These are phyloP conservation scores for Cirrhinus mrigala DNA, from an alignment of 2,797 vertebrate genomes.

Conservation along the genomic window DNA sequence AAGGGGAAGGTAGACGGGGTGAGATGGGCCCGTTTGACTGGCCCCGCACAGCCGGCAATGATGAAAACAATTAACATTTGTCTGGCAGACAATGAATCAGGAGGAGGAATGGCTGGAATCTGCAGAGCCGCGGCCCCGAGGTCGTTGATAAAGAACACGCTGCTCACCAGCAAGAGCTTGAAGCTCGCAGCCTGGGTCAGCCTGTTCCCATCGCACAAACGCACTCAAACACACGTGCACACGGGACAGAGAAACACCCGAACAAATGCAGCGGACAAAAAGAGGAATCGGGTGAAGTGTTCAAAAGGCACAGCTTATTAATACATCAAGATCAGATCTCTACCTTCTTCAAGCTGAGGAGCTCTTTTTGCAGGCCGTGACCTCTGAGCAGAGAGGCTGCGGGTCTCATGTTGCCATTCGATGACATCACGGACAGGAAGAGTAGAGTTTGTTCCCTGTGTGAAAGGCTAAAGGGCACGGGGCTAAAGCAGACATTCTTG, in stretches of 20 bases:
- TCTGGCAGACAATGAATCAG: slow-evolving; percentile 91
- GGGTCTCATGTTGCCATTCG: slow-evolving; percentile 25
- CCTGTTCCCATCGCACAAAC: slow-evolving; percentile 83
- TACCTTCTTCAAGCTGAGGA: slow-evolving; percentile 1
- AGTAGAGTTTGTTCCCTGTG: slow-evolving; percentile 55
- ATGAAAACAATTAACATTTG: slow-evolving; percentile 96
- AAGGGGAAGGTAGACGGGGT: slow-evolving; percentile 79
- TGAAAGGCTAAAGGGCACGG: slow-evolving; percentile 51
- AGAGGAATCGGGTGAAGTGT: background rate
- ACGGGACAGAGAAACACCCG: slow-evolving; percentile 24
- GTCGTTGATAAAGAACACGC: slow-evolving; percentile 83
- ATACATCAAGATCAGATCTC: background rate
- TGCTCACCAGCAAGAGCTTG: slow-evolving; percentile 77
- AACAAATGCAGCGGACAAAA: background rate
- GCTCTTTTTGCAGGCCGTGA: slow-evolving; percentile 14
- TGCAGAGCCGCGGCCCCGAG: slow-evolving; percentile 77
- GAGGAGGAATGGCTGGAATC: slow-evolving; percentile 89
- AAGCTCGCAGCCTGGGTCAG: slow-evolving; percentile 81
- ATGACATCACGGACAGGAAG: slow-evolving; percentile 60
- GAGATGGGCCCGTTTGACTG: slow-evolving; percentile 76
- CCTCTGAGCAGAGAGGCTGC: slow-evolving; percentile 17
- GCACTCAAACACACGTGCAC: slow-evolving; percentile 44
- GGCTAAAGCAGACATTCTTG: slow-evolving; percentile 59
- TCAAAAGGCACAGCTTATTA: background rate
- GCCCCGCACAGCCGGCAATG: slow-evolving; percentile 75